A percentile compares a stretch with the other conserved stretches of the same genome.
These are phyloP conservation scores for Hedya salicella DNA, from an alignment of 2,888 invertebrate species.

Conservation along the genomic window DNA sequence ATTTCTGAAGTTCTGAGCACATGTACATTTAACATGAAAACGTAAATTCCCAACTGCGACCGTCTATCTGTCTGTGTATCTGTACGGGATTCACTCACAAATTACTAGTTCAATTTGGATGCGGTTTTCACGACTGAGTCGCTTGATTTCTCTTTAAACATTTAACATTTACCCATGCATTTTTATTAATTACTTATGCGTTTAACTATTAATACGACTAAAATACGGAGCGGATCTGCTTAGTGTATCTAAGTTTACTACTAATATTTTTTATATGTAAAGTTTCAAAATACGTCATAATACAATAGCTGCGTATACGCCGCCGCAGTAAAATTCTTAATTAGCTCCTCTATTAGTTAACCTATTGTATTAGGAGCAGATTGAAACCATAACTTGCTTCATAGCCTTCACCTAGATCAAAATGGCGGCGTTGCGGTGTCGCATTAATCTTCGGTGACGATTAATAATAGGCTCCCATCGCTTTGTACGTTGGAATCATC, in stretches of 20 bases:
- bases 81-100: too few relatives aligned
- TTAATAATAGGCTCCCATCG: slow-evolving; percentile 71
- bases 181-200: too few relatives aligned
- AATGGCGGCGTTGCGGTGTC: slow-evolving; percentile 61
- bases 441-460: slow-evolving; percentile 75
- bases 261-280: slow-evolving; percentile 16
- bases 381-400: slow-evolving; percentile 50
- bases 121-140: too few relatives aligned
- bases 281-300: slow-evolving; percentile 42
- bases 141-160: too few relatives aligned
- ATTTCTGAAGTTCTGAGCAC: too few relatives aligned
- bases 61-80: too few relatives aligned
- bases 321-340: slow-evolving; percentile 53
- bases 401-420: slow-evolving; percentile 72
- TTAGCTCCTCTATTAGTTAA: slow-evolving; percentile 54
- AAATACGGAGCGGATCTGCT: too few relatives aligned
- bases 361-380: slow-evolving; percentile 55
- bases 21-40: too few relatives aligned
- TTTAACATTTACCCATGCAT: too few relatives aligned
- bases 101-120: too few relatives aligned
- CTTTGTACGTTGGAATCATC: slow-evolving; percentile 72
- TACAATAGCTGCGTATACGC: slow-evolving; percentile 43
- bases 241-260: slow-evolving; percentile 11
- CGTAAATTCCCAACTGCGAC: too few relatives aligned
- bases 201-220: too few relatives aligned